A percentile compares a stretch with the other conserved stretches of the same genome.
phyloP scores from a whole-genome alignment of 1,140 invertebrate genomes.

The Camponotus pennsylvanicus region DNA sequence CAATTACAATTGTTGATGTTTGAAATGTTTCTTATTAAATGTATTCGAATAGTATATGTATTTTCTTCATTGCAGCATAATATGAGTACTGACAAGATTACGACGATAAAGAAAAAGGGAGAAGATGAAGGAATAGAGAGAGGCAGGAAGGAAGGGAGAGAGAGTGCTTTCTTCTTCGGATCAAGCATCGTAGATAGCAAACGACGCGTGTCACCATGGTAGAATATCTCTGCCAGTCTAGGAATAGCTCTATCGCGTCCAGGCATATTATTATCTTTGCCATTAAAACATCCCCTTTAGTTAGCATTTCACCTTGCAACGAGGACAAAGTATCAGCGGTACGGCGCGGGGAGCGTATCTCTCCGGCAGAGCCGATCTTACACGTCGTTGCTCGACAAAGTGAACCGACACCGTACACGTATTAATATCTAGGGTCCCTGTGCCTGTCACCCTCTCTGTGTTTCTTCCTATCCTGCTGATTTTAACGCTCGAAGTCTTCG shows the following conservation, averaged over 20 bases:
- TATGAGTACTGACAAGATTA: not conserved
- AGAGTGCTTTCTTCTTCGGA: conserved; percentile 27
- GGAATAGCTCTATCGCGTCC: conserved; percentile 68
- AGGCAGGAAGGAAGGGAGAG: no score
- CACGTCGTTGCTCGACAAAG: conserved; percentile 84
- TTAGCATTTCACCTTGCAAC: conserved; percentile 84
- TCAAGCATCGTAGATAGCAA: conserved; percentile 27
- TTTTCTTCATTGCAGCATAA: not conserved
- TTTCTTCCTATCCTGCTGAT: conserved; percentile 68
- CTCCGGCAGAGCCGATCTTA: conserved; percentile 78
- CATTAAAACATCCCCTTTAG: conserved; percentile 84
- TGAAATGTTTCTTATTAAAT: not conserved
- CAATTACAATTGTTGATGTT: not conserved
- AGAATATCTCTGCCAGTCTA: conserved; percentile 48
- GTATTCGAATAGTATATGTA: not conserved
- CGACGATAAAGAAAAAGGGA: not conserved
- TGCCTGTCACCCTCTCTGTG: conserved; percentile 75
- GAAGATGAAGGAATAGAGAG: no score
- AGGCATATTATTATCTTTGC: conserved; percentile 77
- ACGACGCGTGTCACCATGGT: not conserved
- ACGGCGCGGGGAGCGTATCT: conserved; percentile 74
- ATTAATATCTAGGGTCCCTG: conserved; percentile 82
- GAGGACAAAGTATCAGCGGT: conserved; percentile 79
- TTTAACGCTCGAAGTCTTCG: conserved; percentile 73
- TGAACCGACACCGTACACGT: conserved; percentile 78